Conservation (phyloP, 1,140 invertebrate species). For the Drosophila littoralis region DNA sequence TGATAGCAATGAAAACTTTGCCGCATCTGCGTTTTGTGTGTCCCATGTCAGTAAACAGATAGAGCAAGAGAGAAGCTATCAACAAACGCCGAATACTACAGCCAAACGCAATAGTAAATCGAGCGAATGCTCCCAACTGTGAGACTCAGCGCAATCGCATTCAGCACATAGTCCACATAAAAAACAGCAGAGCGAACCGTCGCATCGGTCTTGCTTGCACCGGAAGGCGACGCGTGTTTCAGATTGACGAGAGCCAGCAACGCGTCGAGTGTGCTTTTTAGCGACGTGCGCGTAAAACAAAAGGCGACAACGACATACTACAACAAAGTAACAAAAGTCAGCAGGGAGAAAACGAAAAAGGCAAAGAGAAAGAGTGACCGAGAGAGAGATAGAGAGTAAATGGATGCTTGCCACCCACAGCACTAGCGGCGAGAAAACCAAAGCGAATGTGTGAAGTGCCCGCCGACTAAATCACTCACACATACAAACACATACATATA, state of each 20-base stretch:
- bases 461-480: slow-evolving; percentile 55
- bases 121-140: slow-evolving; percentile 9
- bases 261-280: slow-evolving; percentile 62
- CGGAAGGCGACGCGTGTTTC: slow-evolving; percentile 60
- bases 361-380: slow-evolving; percentile 7
- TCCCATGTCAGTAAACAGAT: slow-evolving; percentile 8
- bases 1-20: slow-evolving; percentile 28
- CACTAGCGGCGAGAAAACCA: slow-evolving; percentile 26
- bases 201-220: slow-evolving; percentile 33
- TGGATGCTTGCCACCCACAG: slow-evolving; percentile 48
- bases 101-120: slow-evolving; percentile 35
- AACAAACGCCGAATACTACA: slow-evolving; percentile 44
- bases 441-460: slow-evolving; percentile 41
- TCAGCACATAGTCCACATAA: slow-evolving; percentile 49
- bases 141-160: slow-evolving; percentile 53
- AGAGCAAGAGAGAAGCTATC: slow-evolving; percentile 18
- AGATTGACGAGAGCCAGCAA: slow-evolving; percentile 70
- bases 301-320: slow-evolving; percentile 59
- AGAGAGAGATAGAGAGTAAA: slow-evolving; percentile 26
- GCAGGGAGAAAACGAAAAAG: slow-evolving; percentile 37
- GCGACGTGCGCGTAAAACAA: slow-evolving; percentile 70
- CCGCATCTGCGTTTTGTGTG: slow-evolving; percentile 37
- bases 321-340: slow-evolving; percentile 50
- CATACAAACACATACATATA: slow-evolving; percentile 30
- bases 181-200: slow-evolving; percentile 23